Base-by-base conservation (phyloP, 2,113 vertebrate genomes). In the Indri indri region DNA sequence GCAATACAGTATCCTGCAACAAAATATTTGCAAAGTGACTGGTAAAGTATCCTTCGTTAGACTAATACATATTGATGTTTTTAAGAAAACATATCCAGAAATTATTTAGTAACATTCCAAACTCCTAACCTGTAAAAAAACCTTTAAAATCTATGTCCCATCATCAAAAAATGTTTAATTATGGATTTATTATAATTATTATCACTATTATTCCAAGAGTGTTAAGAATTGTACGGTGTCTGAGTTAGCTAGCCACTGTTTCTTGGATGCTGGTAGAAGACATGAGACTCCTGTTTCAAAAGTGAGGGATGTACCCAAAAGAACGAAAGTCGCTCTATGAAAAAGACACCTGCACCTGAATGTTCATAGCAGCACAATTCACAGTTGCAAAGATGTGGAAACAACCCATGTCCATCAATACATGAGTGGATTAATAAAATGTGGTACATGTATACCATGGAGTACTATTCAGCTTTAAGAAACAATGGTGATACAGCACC, bases 21-120 rank as follows among this genome's bases (percentile, higher is more conserved):
- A 97, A 97, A 95, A 97, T 98, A 97, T 95, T 93, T 87, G 63
- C 54, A 87, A 93, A 96, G 52, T 95, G 97, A 95, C 93, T 84
- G 94, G 68, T 92, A 95, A 74, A 92, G 70, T 97, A 77, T 84
- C 70, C 68, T 92, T 45, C 95, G 91, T 82, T 63, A 80, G 73
- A 88, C 63, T 97, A 65, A 90, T 27, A 65, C 32, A 30, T 12
- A 61, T 5, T 85, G 30, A 70, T 81, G 50, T 85, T 70, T 79
- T 79, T 27, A 77, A 95, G 47, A 42, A 9, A 32, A 57, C 16
- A 79, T 18, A 86, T 27, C 20, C 16, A 88, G 11, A 34, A 89
- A 79, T 77, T 71, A 52, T 57, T 63, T 63, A n/a, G 52, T 79
- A n/a, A 20, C 87, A 9, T 47, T 74, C 81, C 45, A 83, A 83